These are phyloP conservation scores for Drosophila pseudotakahashii DNA, from an alignment of 2,888 invertebrate genomes.

Conservation along the genomic window DNA sequence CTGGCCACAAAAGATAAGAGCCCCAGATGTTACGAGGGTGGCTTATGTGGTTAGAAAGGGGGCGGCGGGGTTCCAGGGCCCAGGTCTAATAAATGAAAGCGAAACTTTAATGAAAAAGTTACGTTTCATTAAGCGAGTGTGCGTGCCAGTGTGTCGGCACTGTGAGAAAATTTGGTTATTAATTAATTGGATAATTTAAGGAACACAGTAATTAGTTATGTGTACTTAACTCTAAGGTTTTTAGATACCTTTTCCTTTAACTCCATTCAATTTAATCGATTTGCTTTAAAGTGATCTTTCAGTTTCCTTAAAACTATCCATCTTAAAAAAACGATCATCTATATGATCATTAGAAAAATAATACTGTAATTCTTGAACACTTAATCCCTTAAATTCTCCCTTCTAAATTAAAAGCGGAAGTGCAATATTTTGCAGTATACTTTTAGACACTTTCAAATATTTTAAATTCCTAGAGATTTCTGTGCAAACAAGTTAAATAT, in stretches of 20 bases:
- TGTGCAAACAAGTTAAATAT: no score
- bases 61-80: slow-evolving; percentile 26
- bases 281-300: no score
- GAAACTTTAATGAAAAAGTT: slow-evolving; percentile 76
- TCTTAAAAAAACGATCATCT: not conserved
- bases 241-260: no score
- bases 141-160: slow-evolving; percentile 22
- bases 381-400: not conserved
- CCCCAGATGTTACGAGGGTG: slow-evolving; percentile 26
- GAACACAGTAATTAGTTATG: not conserved
- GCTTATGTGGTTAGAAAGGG: not conserved
- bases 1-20: slow-evolving; percentile 55
- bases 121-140: slow-evolving; percentile 24
- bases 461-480: not conserved
- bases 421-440: not conserved
- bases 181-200: not conserved
- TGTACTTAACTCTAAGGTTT: no score
- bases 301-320: no score
- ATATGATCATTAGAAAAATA: no score
- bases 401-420: not conserved
- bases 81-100: slow-evolving; percentile 64
- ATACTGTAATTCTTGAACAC: not conserved
- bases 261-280: no score
- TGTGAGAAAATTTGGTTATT: slow-evolving; percentile 1
- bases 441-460: not conserved